Percentiles rank a stretch among this genome's conserved stretches.
Evolutionary conservation across 2,113 vertebrate genomes (phyloP).

Genomic region (Verasper variegatus): DNA sequence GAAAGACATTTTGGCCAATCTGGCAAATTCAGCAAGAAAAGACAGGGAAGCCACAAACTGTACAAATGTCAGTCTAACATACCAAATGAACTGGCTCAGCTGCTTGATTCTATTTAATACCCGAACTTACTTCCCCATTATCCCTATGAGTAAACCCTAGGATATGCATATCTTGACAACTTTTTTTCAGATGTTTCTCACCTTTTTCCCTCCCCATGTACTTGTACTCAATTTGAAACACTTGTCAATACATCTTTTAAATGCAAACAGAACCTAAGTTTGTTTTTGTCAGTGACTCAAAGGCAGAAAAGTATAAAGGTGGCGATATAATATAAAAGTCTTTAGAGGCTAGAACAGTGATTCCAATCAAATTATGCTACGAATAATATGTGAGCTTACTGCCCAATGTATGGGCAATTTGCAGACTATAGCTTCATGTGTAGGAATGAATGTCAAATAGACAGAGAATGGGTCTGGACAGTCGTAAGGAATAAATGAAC

Average conservation of each 20-base stretch:
- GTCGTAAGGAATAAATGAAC: slow-evolving; percentile 14
- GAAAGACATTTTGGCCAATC: slow-evolving; percentile 25
- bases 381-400: slow-evolving; percentile 7
- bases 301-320: background rate
- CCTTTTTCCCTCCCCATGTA: no score
- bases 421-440: slow-evolving; percentile 21
- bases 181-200: no score
- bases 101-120: background rate
- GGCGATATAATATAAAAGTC: background rate
- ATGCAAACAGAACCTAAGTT: no score
- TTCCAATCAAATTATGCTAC: background rate
- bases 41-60: background rate
- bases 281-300: no score
- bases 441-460: slow-evolving; percentile 12
- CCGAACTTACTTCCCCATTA: no score
- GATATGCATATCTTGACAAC: no score
- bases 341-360: background rate
- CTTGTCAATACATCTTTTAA: no score
- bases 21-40: slow-evolving; percentile 41
- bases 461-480: slow-evolving; percentile 13
- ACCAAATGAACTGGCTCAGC: background rate
- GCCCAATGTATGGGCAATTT: slow-evolving; percentile 21
- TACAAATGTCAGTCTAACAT: background rate
- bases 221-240: no score
- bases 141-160: no score